Percentiles rank a stretch among this genome's conserved stretches.
Evolutionary conservation across 2,113 vertebrate species (phyloP).

Genomic region (Macroglossus sobrinus): DNA sequence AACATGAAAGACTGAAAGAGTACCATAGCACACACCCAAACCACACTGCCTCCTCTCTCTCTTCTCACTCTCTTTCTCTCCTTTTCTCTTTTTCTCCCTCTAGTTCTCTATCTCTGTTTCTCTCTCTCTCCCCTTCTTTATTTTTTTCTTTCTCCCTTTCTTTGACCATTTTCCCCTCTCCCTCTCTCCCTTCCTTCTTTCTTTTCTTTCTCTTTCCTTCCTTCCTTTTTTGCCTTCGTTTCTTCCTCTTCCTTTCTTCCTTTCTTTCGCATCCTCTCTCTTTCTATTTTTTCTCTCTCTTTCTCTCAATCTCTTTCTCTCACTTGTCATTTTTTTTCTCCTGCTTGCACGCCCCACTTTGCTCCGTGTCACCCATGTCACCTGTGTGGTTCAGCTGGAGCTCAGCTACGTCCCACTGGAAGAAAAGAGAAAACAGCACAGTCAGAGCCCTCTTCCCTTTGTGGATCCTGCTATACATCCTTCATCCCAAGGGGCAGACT

Average conservation of each 20-base stretch:
- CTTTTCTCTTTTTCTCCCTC: background rate
- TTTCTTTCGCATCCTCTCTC: background rate
- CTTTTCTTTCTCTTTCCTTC: background rate
- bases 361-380: background rate
- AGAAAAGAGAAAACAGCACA: background rate
- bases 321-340: background rate
- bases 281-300: background rate
- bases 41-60: background rate
- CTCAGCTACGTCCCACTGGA: slow-evolving; percentile 55
- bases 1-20: background rate
- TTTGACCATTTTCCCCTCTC: background rate
- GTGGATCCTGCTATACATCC: too few relatives aligned
- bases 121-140: background rate
- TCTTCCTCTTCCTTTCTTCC: background rate
- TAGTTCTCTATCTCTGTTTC: background rate
- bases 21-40: background rate
- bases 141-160: too few relatives aligned
- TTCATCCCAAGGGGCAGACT: background rate
- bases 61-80: background rate
- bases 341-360: background rate
- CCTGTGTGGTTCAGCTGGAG: slow-evolving; percentile 64
- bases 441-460: background rate
- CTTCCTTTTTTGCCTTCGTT: background rate
- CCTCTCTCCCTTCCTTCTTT: background rate
- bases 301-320: background rate